Conservation (phyloP, 2,113 vertebrate genomes). For the Scomber japonicus region DNA sequence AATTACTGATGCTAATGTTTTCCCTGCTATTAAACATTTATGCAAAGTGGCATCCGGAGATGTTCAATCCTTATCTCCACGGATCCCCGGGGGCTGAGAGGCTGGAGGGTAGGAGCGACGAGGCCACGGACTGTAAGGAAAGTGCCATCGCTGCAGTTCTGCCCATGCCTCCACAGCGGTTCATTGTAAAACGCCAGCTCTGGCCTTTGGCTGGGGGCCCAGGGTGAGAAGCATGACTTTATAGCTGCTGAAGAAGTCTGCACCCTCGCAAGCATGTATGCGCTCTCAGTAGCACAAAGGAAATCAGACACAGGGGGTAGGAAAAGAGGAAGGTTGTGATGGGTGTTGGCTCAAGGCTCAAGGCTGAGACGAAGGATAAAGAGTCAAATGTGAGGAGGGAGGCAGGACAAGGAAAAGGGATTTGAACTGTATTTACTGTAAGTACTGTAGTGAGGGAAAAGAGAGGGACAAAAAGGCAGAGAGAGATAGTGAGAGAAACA, state of each 20-base stretch:
- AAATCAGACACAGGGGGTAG: conserved; percentile 36
- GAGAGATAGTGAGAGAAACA: conserved; percentile 18
- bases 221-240: conserved; percentile 52
- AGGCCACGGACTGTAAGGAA: conserved; percentile 59
- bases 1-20: conserved; percentile 86
- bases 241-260: conserved; percentile 41
- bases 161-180: conserved; percentile 9
- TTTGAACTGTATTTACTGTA: conserved; percentile 25
- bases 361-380: conserved; percentile 39
- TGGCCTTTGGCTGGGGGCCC: conserved; percentile 68
- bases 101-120: conserved; percentile 61
- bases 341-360: conserved; percentile 37
- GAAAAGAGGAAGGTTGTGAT: conserved; percentile 36
- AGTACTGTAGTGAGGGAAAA: not conserved
- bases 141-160: conserved; percentile 75
- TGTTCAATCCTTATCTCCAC: conserved; percentile 79
- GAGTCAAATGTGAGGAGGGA: conserved; percentile 34
- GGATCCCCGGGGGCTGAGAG: conserved; percentile 65
- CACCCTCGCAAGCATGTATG: conserved; percentile 52
- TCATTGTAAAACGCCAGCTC: conserved; percentile 64
- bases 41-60: conserved; percentile 84
- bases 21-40: conserved; percentile 84
- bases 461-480: conserved; percentile 51
- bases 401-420: conserved; percentile 19
- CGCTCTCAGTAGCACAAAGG: conserved; percentile 12